Evolutionary conservation across 2,113 vertebrate species (phyloP), one percentile per base, ranked within the genome.

Genomic region (Machaerirhynchus nigripectus): DNA sequence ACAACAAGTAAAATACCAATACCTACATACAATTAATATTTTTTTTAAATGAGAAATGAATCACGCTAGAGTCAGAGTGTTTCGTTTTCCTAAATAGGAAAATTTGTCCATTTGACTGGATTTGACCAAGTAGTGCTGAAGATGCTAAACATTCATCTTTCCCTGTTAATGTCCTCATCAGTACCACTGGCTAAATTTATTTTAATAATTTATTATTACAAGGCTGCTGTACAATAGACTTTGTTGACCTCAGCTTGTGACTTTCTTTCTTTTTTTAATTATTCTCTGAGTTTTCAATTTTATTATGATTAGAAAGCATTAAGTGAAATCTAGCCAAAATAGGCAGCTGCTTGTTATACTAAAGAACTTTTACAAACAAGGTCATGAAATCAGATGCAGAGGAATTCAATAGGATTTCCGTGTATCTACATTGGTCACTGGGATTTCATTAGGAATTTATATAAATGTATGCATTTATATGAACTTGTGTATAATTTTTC

Each of bases 51-150:
- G 37, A 7, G 10, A 82, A 59, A 75, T 1, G 2, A 64, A n/a
- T 37, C 0, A 3, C 70, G 4, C 2, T 33, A 22, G 7, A 46
- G 11, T 42, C 60, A 47, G 1, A 47, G 1, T 23, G 3, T 19
- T 59, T 42, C 10, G 4, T 26, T 84, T 82, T 67, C 8, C 24
- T 84, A 65, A 69, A 6, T 18, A 78, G 11, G 11, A 67, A 79
- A 79, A 78, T 39, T 8, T 83, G 5, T 60, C 70, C 40, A 19
- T 82, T 93, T 90, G 10, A 50, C 17, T 67, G 17, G 40, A 49
- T 80, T 6, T 57, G 50, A 73, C 20, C 9, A 23, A 42, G 14
- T 20, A 91, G 26, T 65, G 67, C 23, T 31, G 9, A 76, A 86
- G 12, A 60, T 37, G 13, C 6, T 42, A 6, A 40, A 10, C 10